phyloP scores from a whole-genome alignment of 2,113 vertebrate genomes.

The Artemisiospiza belli region DNA sequence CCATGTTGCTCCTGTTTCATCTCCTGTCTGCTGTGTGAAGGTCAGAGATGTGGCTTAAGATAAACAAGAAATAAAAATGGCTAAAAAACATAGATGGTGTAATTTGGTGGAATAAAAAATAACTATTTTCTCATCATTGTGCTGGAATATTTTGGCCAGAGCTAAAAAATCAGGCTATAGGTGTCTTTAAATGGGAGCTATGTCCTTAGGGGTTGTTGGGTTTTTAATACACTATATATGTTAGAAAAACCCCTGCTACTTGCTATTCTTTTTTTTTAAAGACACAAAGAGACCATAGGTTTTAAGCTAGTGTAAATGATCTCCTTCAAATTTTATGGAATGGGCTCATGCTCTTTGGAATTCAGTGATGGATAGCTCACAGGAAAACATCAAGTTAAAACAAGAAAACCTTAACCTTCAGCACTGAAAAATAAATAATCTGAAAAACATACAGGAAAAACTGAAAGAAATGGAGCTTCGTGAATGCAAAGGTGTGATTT shows the following conservation, averaged over 20 bases:
- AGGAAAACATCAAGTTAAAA: background rate
- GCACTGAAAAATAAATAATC: background rate
- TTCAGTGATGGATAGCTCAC: background rate
- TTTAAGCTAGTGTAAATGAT: background rate
- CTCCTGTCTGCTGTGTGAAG: background rate
- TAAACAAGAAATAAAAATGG: background rate
- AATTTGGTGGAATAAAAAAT: background rate
- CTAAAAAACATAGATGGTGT: rapidly evolving
- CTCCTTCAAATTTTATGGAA: background rate
- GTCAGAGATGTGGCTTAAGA: background rate
- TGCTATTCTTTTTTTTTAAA: background rate
- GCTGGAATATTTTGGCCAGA: background rate
- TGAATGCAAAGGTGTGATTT: background rate
- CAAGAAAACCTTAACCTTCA: background rate
- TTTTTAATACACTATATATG: background rate
- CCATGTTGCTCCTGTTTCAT: background rate
- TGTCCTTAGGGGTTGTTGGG: background rate
- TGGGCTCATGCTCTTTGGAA: background rate
- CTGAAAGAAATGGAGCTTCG: background rate
- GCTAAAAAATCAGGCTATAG: background rate
- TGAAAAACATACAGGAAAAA: background rate
- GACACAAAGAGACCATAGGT: background rate
- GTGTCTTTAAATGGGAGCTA: background rate
- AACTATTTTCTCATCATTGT: background rate
- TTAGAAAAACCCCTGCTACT: background rate